Evolutionary conservation across 2,113 vertebrate genomes (phyloP), one percentile per base, ranked within the genome.

Genomic region (Hippocampus mohnikei): DNA sequence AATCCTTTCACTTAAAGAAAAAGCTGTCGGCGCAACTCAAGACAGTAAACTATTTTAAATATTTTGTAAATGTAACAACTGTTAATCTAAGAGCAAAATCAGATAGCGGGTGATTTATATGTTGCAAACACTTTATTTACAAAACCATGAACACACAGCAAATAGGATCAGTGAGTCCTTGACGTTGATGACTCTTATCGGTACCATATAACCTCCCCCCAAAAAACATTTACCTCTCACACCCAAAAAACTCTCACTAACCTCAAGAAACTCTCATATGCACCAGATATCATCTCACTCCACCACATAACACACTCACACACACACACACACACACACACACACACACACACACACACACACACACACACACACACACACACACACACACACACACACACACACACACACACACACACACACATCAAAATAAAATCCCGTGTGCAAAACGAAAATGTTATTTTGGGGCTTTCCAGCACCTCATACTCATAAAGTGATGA

Each of bases 71-170:
- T 40, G 8, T 11, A 33, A 21, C 9, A 55, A 55, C n/a, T 55
- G 7, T 21, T 6, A 50, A 23, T 56, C 3, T 23, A 25, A 56
- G 56, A 29, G 16, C 20, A 20, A 37, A 37, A 25, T 33, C 33
- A 62, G 20, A 40, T 18, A 21, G 29, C 6, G 10, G 9, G 8
- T 3, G 40, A 37, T 10, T 40, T 20, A 62, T 40, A n/a, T 4
- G 8, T 62, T 62, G 37, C 33, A 62, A 62, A 62, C 21, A n/a
- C n/a, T 62, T 62, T 62, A 40, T 41, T 59, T 59, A 18, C 58
- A 59, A 37, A 33, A 33, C 56, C 5, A 13, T 58, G 23, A 6
- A 33, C 10, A 58, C 25, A 58, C 20, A 53, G 52, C 20, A 53
- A 53, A 53, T 8, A 53, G 21, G 52, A 53, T 33, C 18, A 40